phyloP scores from a whole-genome alignment of 2,113 vertebrate genomes.

The Larimichthys polyactis region DNA sequence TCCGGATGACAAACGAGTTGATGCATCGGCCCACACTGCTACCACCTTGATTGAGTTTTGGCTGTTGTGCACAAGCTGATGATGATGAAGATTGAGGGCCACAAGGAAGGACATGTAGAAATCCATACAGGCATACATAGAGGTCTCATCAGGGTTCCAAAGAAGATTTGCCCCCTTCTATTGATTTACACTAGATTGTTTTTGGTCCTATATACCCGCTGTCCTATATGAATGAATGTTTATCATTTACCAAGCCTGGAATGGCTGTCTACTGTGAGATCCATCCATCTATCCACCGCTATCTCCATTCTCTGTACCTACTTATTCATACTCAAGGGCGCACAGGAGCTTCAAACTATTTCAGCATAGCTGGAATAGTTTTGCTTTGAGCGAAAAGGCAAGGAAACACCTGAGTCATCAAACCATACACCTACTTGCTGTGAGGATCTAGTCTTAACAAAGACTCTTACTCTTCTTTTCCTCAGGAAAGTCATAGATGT shows the following conservation, averaged over 20 bases:
- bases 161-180: neutral
- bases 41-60: constrained; percentile 59
- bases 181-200: constrained; percentile 12
- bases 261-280: neutral
- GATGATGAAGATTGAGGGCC: constrained; percentile 54
- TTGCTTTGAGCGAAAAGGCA: neutral
- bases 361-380: neutral
- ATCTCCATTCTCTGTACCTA: neutral
- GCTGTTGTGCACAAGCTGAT: constrained; percentile 48
- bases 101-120: constrained; percentile 29
- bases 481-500: neutral
- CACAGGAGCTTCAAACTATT: neutral
- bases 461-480: neutral
- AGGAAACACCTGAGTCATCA: neutral
- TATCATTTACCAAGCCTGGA: neutral
- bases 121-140: neutral
- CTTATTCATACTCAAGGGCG: constrained; percentile 20
- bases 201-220: neutral
- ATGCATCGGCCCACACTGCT: constrained; percentile 27
- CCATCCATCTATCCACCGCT: constrained; percentile 11
- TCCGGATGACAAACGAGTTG: constrained; percentile 60
- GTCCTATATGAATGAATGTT: constrained; percentile 6
- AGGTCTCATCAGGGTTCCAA: neutral
- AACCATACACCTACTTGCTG: neutral
- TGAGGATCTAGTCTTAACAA: neutral